Evolutionary conservation across 2,113 vertebrate species (phyloP).

Genomic region (Lophochroa leadbeateri): DNA sequence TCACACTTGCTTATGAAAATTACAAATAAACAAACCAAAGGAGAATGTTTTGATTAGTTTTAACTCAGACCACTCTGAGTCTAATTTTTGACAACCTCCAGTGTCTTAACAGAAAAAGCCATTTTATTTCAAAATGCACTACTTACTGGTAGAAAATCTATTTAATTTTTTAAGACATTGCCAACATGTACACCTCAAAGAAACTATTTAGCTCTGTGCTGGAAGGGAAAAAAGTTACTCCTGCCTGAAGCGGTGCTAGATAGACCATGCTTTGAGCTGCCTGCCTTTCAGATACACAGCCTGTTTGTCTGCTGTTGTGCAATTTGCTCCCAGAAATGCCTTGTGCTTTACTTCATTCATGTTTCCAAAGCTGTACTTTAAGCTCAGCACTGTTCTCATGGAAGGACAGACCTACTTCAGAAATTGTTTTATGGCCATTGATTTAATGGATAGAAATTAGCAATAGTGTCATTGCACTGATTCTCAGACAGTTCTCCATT

Average conservation of each 20-base stretch:
- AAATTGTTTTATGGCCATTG: neutral
- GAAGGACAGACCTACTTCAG: neutral
- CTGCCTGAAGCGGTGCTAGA: neutral
- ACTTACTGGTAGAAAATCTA: neutral
- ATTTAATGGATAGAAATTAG: neutral
- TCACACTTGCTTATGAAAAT: neutral
- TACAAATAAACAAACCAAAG: neutral
- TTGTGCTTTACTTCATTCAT: neutral
- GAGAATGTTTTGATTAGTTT: neutral
- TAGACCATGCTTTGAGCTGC: neutral
- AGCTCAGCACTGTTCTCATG: neutral
- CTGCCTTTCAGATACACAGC: neutral
- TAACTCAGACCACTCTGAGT: neutral
- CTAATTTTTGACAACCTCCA: neutral
- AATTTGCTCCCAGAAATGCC: neutral
- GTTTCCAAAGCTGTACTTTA: neutral
- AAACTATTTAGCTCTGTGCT: neutral
- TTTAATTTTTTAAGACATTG: neutral
- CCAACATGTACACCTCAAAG: neutral
- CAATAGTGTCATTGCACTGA: neutral
- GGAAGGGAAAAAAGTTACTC: neutral
- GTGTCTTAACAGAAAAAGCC: neutral
- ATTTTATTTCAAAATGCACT: neutral
- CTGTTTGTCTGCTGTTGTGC: neutral
- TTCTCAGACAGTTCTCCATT: neutral